These are phyloP conservation scores for Oreortyx pictus DNA, from an alignment of 2,797 vertebrate species.

Conservation along the genomic window DNA sequence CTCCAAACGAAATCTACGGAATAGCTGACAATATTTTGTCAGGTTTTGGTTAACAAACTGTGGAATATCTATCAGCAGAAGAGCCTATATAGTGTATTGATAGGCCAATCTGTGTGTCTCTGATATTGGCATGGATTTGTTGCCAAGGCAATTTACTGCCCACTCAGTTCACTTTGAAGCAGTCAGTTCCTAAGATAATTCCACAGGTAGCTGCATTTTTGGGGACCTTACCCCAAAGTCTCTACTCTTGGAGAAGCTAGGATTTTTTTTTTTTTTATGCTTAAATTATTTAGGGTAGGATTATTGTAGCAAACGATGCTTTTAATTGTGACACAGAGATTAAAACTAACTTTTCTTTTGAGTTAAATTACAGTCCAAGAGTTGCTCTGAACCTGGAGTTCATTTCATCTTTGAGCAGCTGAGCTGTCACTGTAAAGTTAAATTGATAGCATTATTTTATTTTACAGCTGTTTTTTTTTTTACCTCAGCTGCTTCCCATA, in stretches of 20 bases:
- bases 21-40: background rate
- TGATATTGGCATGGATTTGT: constrained; percentile 29
- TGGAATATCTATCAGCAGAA: background rate
- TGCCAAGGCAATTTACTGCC: constrained; percentile 51
- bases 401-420: constrained; percentile 56
- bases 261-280: background rate
- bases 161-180: constrained; percentile 10
- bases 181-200: constrained; percentile 8
- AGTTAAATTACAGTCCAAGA: background rate
- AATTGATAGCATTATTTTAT: constrained; percentile 79
- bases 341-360: background rate
- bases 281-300: background rate
- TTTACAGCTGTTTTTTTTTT: constrained; percentile 77
- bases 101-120: background rate
- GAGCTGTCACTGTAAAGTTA: constrained; percentile 71
- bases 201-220: constrained; percentile 26
- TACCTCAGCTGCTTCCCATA: constrained; percentile 77
- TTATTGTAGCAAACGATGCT: background rate
- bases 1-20: background rate
- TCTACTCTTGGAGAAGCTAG: background rate
- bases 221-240: background rate
- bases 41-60: background rate
- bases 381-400: constrained; percentile 47
- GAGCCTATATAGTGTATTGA: background rate
- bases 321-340: background rate